These are phyloP conservation scores for Rhyacichthys aspro DNA, from an alignment of 2,797 vertebrate species.

Conservation along the genomic window DNA sequence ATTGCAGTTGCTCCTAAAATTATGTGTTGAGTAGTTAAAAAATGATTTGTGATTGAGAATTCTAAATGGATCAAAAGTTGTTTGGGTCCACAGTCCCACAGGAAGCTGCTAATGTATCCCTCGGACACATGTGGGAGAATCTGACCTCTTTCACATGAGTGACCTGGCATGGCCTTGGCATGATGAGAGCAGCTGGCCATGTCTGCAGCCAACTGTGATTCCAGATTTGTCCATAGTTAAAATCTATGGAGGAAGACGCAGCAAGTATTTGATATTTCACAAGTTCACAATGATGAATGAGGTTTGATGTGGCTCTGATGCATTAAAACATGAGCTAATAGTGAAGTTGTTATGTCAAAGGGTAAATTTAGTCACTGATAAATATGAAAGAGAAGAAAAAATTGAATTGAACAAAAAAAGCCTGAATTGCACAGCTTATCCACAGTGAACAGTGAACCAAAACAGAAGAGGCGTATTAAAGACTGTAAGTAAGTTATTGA, in stretches of 20 bases:
- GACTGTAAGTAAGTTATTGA: constrained; percentile 62
- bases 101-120: constrained; percentile 44
- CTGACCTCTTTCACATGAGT: constrained; percentile 61
- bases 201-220: constrained; percentile 30
- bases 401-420: no score
- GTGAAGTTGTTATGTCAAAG: no score
- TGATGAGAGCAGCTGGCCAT: constrained; percentile 41
- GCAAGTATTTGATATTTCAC: neutral
- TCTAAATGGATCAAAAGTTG: constrained; percentile 16
- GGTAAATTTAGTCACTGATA: no score
- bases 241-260: neutral
- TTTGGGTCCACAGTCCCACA: constrained; percentile 30
- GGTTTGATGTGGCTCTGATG: no score
- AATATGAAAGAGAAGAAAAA: constrained; percentile 19
- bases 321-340: neutral
- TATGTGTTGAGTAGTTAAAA: constrained; percentile 1
- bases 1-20: neutral
- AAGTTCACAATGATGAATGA: no score
- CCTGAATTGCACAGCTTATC: constrained; percentile 20
- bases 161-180: constrained; percentile 62
- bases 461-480: constrained; percentile 48
- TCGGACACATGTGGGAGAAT: constrained; percentile 54
- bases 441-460: constrained; percentile 33
- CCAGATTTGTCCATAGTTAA: constrained; percentile 24
- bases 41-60: constrained; percentile 21